These are phyloP conservation scores for Charaxes varanes DNA, from an alignment of 1,140 invertebrate species.

Conservation along the genomic window DNA sequence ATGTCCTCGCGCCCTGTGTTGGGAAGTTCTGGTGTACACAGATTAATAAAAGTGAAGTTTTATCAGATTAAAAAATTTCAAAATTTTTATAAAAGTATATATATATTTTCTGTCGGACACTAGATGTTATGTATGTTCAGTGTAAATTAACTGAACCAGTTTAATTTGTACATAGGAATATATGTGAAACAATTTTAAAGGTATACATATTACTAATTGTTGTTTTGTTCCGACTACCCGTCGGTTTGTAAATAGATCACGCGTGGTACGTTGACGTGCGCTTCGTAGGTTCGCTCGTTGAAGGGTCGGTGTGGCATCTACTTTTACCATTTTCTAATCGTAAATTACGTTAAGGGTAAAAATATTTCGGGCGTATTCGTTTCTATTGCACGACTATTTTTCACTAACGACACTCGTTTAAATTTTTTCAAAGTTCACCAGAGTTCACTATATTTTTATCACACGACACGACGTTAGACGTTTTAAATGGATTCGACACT, in stretches of 20 bases:
- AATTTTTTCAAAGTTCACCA: slow-evolving; percentile 51
- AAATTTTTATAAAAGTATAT: background rate
- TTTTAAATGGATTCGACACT: slow-evolving; percentile 58
- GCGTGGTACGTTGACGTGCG: slow-evolving; percentile 50
- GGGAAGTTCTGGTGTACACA: no score
- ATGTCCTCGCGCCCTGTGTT: no score
- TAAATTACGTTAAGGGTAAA: slow-evolving; percentile 26
- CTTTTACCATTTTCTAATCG: slow-evolving; percentile 37
- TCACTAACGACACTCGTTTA: slow-evolving; percentile 64
- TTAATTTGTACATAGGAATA: slow-evolving; percentile 59
- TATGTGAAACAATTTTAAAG: slow-evolving; percentile 57
- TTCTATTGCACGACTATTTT: slow-evolving; percentile 52
- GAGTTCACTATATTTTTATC: slow-evolving; percentile 57
- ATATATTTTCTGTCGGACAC: background rate
- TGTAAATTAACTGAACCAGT: slow-evolving; percentile 42
- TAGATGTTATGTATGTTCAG: slow-evolving; percentile 28
- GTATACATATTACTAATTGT: slow-evolving; percentile 57
- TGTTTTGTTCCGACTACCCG: slow-evolving; percentile 70
- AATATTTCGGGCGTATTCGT: slow-evolving; percentile 38
- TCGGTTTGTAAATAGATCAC: slow-evolving; percentile 69
- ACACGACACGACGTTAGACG: slow-evolving; percentile 53
- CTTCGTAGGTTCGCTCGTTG: slow-evolving; percentile 46
- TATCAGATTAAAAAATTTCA: no score
- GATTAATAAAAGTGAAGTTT: no score
- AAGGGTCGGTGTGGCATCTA: slow-evolving; percentile 35